These are phyloP conservation scores for Pocillopora grandis DNA, from an alignment of 92 coral and sea anemone genomes.

Conservation along the genomic window DNA sequence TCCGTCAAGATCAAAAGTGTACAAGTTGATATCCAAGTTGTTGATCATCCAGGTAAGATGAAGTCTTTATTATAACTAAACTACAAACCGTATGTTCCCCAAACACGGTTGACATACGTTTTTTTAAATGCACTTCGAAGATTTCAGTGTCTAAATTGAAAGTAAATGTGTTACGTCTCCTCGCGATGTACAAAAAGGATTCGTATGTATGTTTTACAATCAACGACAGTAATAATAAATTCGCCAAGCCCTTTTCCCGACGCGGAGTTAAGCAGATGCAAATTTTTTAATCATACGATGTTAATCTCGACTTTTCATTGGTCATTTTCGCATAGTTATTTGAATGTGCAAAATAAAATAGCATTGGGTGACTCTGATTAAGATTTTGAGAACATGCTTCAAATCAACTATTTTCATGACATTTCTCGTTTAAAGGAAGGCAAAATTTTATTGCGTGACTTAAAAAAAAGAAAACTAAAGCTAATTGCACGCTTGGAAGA, in stretches of 20 bases:
- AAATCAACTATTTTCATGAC: too few species aligned
- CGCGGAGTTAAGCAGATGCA: conserved; percentile 1
- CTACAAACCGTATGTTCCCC: not conserved
- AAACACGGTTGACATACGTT: not conserved
- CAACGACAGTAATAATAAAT: not conserved
- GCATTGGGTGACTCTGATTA: too few species aligned
- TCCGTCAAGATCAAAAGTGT: conserved; percentile 18
- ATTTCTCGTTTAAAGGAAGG: too few species aligned
- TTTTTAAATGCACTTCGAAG: not conserved
- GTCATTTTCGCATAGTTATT: not conserved
- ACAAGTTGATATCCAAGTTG: conserved; percentile 35
- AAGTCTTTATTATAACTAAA: not conserved
- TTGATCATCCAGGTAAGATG: conserved; percentile 29
- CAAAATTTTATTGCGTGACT: not conserved
- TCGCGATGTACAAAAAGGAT: not conserved
- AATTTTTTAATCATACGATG: conserved; percentile 40
- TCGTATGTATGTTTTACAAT: not conserved
- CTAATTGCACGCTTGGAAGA: not conserved
- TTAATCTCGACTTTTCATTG: conserved; percentile 17
- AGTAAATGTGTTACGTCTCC: not conserved
- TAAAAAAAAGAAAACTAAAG: not conserved
- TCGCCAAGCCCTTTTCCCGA: conserved; percentile 34
- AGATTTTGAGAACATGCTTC: too few species aligned
- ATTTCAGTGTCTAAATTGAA: not conserved
- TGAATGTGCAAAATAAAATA: not conserved